Conservation (phyloP, 1,140 invertebrate species). For the Drosophila repleta region DNA sequence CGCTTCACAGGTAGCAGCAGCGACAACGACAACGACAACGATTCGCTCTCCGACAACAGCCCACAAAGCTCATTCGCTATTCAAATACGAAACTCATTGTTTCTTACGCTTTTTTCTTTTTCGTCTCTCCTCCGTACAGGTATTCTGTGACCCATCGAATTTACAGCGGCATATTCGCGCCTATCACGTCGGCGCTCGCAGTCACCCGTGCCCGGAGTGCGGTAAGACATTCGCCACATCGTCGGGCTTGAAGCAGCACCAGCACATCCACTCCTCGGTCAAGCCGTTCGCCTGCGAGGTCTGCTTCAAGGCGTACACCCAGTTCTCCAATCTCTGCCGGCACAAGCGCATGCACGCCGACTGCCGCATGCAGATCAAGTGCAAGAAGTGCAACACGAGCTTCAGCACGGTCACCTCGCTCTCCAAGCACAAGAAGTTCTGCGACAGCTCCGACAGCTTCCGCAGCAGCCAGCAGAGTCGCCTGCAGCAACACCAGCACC, state of each 20-base stretch:
- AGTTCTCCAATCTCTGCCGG: slow-evolving; percentile 99
- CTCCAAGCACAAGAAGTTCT: slow-evolving; percentile 93
- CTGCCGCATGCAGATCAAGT: slow-evolving; percentile 94
- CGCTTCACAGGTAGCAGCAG: not conserved
- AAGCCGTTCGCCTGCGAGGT: slow-evolving; percentile 99
- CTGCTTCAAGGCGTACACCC: slow-evolving; percentile 97
- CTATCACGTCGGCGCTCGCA: slow-evolving; percentile 95
- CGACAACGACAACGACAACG: no score
- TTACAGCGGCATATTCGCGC: slow-evolving; percentile 97
- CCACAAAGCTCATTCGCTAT: not conserved
- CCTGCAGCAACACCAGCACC: slow-evolving; percentile 16
- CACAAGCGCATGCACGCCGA: slow-evolving; percentile 99
- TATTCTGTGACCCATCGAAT: slow-evolving; percentile 97
- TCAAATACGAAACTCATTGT: slow-evolving; percentile 26
- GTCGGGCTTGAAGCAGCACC: slow-evolving; percentile 99
- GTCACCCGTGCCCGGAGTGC: slow-evolving; percentile 98
- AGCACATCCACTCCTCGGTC: slow-evolving; percentile 98
- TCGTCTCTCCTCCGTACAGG: slow-evolving; percentile 84
- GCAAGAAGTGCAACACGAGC: slow-evolving; percentile 95
- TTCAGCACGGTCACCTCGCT: slow-evolving; percentile 94
- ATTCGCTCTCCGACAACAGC: not conserved
- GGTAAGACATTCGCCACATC: slow-evolving; percentile 99
- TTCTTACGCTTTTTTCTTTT: slow-evolving; percentile 26
- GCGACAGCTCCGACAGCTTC: slow-evolving; percentile 87
- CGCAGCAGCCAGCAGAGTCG: slow-evolving; percentile 18